Percentiles rank a stretch among this genome's conserved stretches.
phyloP scores from a whole-genome alignment of 2,113 vertebrate species.

The Gymnorhina tibicen region DNA sequence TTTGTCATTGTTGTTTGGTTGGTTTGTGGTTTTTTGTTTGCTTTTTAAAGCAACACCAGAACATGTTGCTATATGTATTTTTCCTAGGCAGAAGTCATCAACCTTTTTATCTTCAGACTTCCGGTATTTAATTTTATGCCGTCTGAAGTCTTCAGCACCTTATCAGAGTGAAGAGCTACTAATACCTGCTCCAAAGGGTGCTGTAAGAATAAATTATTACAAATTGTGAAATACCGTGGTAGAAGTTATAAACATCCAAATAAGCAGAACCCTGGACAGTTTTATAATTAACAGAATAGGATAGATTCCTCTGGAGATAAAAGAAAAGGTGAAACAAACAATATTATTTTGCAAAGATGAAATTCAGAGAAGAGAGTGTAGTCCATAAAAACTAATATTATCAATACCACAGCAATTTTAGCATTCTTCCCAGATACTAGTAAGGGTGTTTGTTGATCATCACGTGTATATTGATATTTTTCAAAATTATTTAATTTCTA shows the following conservation, averaged over 20 bases:
- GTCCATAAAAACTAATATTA: neutral
- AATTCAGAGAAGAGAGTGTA: neutral
- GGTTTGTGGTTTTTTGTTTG: fast-evolving
- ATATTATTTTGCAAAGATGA: neutral
- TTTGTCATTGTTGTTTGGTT: neutral
- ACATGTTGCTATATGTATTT: neutral
- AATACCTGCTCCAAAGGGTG: neutral
- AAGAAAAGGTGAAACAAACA: neutral
- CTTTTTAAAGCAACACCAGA: neutral
- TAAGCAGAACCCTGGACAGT: neutral
- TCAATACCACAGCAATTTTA: neutral
- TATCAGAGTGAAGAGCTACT: neutral
- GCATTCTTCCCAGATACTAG: neutral
- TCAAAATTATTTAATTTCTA: neutral
- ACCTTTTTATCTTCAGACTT: neutral
- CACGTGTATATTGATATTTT: neutral
- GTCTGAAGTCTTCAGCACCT: neutral
- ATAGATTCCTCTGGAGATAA: neutral
- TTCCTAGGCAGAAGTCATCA: neutral
- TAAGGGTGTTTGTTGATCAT: neutral
- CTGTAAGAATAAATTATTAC: neutral
- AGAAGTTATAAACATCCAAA: neutral
- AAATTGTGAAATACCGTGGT: neutral
- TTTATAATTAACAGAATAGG: neutral
- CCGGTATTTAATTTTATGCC: neutral